These are phyloP conservation scores for Scolopax mira DNA, from an alignment of 2,113 vertebrate species.

Conservation along the genomic window DNA sequence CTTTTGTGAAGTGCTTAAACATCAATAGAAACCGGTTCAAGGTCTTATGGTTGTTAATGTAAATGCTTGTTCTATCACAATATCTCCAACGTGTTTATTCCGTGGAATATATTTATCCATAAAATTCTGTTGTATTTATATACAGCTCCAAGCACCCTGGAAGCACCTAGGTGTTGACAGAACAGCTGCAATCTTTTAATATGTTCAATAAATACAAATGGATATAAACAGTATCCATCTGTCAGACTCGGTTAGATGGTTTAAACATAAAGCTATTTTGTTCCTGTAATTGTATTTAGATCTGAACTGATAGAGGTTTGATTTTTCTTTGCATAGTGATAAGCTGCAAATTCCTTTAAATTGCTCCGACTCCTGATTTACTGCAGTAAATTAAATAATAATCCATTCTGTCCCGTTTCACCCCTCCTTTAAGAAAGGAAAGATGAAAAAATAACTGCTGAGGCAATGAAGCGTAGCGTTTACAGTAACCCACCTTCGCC, in stretches of 20 bases:
- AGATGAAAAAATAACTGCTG: slow-evolving; percentile 19
- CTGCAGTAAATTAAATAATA: slow-evolving; percentile 68
- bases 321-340: slow-evolving; percentile 61
- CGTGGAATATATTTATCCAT: slow-evolving; percentile 18
- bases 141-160: slow-evolving; percentile 37
- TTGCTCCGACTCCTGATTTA: slow-evolving; percentile 66
- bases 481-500: slow-evolving; percentile 25
- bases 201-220: slow-evolving; percentile 70
- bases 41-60: background rate
- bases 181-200: slow-evolving; percentile 67
- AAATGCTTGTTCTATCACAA: background rate
- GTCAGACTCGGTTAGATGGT: slow-evolving; percentile 37
- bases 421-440: background rate
- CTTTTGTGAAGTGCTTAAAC: background rate
- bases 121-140: slow-evolving; percentile 41
- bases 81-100: background rate
- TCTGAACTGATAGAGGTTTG: slow-evolving; percentile 60
- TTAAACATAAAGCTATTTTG: slow-evolving; percentile 64
- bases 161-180: slow-evolving; percentile 54
- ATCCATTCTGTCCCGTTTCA: slow-evolving; percentile 22
- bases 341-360: slow-evolving; percentile 58
- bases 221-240: slow-evolving; percentile 64
- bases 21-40: background rate
- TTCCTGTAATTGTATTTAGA: slow-evolving; percentile 72
- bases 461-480: background rate